Base-by-base conservation (phyloP, 1,140 invertebrate species). In the Chrysoperla carnea region DNA sequence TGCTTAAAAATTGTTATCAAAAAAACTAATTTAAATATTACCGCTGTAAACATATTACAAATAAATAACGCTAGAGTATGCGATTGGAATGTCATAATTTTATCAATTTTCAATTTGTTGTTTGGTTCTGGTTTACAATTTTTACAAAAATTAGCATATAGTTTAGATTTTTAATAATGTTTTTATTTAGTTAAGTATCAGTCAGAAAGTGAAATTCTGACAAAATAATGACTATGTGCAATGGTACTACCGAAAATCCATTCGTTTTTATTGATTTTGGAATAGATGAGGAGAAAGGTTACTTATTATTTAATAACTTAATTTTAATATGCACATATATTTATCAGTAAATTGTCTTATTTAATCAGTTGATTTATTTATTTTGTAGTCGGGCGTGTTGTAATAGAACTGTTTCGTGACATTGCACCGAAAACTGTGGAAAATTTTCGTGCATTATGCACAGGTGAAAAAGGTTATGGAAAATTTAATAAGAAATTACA, bases 361-460 rank as follows among this genome's bases (percentile, higher is more conserved):
- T 45, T 42, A 49, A 23, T 23, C 17, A 23, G 17, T 50, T 43
- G 55, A 54, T 33, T 51, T 62, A 57, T 57, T 49, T 51, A 51
- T 66, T 64, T 11, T n/a, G n/a, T 50, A 78, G 84, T 74, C 55
- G 88, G 89, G 9, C 66, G 87, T 52, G 69, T 92, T 33, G 64
- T 88, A 11, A 81, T 90, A 53, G 74, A 87, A 68, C 65, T 92
- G 36, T 75, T 78, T 50, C 80, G 78, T 54, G 76, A 96, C 70
- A 67, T 84, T 47, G 87, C 86, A 13, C 93, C 93, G 29, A 81
- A 74, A 61, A 94, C 92, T 40, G 81, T 77, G 37, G 85, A 92
- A 64, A 96, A 96, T 66, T 95, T 96, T 63, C 70, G 84, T 51
- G 76, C 76, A 4, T 56, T 96, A 2, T 94, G 89, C 56, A 92